A percentile compares a stretch with the other conserved stretches of the same genome.
These are phyloP conservation scores for Philonicus albiceps DNA, from an alignment of 2,888 invertebrate genomes.

Conservation along the genomic window DNA sequence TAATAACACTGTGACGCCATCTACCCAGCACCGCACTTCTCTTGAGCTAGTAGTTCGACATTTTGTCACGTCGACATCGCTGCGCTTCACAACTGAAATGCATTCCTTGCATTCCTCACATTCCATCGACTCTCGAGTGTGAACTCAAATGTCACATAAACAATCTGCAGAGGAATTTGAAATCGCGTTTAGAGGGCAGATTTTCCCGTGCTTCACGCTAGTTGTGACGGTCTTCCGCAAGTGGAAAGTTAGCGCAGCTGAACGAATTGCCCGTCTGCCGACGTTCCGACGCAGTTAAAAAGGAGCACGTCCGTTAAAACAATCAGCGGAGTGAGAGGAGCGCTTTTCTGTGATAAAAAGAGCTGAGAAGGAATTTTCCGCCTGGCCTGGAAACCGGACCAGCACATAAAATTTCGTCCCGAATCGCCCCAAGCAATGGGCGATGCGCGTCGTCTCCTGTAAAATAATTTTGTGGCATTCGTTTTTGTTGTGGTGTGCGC, in stretches of 20 bases:
- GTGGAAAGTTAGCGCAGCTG: not conserved
- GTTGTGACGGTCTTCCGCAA: conserved; percentile 20
- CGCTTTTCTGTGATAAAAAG: conserved; percentile 31
- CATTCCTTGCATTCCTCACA: conserved; percentile 48
- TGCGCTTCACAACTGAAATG: conserved; percentile 49
- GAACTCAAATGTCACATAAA: conserved; percentile 48
- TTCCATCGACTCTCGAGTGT: conserved; percentile 44
- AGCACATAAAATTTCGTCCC: not conserved
- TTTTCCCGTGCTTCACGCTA: conserved; percentile 27
- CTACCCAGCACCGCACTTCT: not conserved
- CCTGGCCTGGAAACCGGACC: not conserved
- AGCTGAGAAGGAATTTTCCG: conserved; percentile 13
- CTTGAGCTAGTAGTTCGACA: conserved; percentile 4
- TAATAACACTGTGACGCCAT: not conserved
- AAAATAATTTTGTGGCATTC: conserved; percentile 19
- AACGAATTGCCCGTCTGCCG: not conserved
- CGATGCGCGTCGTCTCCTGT: not conserved
- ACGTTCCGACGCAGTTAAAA: not conserved
- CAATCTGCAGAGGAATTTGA: conserved; percentile 41
- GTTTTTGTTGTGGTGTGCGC: conserved; percentile 20
- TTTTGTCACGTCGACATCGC: conserved; percentile 38
- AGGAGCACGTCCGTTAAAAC: conserved; percentile 7
- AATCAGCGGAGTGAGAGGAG: not conserved
- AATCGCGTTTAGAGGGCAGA: conserved; percentile 38
- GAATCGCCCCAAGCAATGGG: not conserved